A percentile compares a stretch with the other conserved stretches of the same genome.
Conservation (phyloP, 2,888 invertebrate genomes). For the Maniola hyperantus region DNA sequence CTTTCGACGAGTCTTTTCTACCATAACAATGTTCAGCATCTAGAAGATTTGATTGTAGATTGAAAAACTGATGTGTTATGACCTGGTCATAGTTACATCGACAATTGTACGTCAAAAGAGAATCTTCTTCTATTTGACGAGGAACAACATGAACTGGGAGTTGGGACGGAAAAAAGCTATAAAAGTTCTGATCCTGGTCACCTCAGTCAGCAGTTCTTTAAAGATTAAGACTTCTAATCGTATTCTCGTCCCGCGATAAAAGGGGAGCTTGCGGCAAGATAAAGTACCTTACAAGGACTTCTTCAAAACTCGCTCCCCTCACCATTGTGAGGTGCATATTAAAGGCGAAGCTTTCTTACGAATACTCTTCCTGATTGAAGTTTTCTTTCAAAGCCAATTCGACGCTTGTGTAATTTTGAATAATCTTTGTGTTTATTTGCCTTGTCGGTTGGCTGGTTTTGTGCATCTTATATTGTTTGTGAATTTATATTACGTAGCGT, state of each 20-base stretch:
- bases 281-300: slow-evolving; percentile 71
- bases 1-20: no score
- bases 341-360: slow-evolving; percentile 66
- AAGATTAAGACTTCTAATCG: slow-evolving; percentile 74
- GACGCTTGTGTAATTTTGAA: slow-evolving; percentile 63
- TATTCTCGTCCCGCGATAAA: slow-evolving; percentile 61
- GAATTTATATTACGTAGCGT: not conserved
- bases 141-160: not conserved
- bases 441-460: slow-evolving; percentile 27
- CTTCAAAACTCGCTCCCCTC: slow-evolving; percentile 73
- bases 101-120: no score
- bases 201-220: slow-evolving; percentile 51
- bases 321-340: slow-evolving; percentile 79
- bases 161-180: slow-evolving; percentile 15
- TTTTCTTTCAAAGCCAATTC: slow-evolving; percentile 64
- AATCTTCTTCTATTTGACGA: not conserved
- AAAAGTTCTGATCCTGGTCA: slow-evolving; percentile 43
- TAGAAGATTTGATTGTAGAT: no score
- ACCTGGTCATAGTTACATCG: no score
- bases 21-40: no score
- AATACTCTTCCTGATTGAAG: slow-evolving; percentile 70
- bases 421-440: slow-evolving; percentile 56
- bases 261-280: slow-evolving; percentile 72
- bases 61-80: no score
- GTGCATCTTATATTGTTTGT: not conserved